A percentile compares a stretch with the other conserved stretches of the same genome.
Evolutionary conservation across 2,888 invertebrate genomes (phyloP).

Genomic region (Gryllus longicercus): DNA sequence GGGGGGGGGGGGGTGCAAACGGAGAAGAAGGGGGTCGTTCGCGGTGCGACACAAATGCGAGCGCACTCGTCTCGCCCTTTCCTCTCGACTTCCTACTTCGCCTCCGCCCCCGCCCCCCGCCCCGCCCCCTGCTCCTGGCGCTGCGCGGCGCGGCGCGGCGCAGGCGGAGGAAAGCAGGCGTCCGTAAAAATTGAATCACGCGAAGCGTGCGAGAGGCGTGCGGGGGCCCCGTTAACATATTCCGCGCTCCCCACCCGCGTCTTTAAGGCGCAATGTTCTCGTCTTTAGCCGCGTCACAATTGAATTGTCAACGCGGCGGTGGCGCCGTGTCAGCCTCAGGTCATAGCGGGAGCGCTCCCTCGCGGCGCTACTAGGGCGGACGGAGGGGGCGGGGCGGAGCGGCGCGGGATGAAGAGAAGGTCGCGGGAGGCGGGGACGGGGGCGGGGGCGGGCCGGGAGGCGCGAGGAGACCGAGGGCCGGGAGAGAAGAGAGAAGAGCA

Average conservation of each 20-base stretch:
- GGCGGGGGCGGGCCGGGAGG: background rate
- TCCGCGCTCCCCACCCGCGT: background rate
- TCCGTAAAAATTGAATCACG: constrained; percentile 4
- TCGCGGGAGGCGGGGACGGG: background rate
- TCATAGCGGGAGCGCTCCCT: background rate
- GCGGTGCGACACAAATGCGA: too few relatives aligned
- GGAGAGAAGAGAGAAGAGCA: background rate
- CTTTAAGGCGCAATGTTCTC: constrained; percentile 6
- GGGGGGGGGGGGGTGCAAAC: too few relatives aligned
- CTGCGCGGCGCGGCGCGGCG: too few relatives aligned
- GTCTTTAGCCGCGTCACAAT: constrained; percentile 2
- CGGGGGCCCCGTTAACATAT: background rate
- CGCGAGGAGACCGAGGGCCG: background rate
- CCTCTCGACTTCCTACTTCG: too few relatives aligned
- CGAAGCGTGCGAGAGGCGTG: background rate
- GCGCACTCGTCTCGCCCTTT: too few relatives aligned
- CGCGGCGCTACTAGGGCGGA: background rate
- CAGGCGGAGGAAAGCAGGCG: background rate
- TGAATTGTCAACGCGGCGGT: constrained; percentile 17
- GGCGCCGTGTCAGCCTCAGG: background rate
- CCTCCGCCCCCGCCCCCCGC: too few relatives aligned
- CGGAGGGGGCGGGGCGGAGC: background rate
- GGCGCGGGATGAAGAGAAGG: background rate
- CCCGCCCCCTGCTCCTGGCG: too few relatives aligned
- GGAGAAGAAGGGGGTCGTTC: too few relatives aligned